A percentile compares a stretch with the other conserved stretches of the same genome.
phyloP scores from a whole-genome alignment of 2,888 invertebrate species.

The Tenthredo scrophulariae region DNA sequence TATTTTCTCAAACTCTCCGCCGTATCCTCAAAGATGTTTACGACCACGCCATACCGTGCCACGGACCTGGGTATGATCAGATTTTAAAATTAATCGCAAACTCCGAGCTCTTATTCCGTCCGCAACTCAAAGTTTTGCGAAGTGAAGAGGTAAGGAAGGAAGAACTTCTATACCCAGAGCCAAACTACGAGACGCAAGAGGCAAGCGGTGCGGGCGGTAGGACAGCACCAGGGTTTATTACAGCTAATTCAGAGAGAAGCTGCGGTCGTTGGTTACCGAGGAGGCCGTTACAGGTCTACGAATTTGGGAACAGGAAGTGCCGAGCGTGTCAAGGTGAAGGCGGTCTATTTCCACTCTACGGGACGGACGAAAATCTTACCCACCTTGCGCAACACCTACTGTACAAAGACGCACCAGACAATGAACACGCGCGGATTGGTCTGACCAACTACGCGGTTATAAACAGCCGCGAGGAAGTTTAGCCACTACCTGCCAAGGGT shows the following conservation, averaged over 20 bases:
- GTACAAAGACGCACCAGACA: constrained; percentile 9
- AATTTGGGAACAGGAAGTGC: constrained; percentile 29
- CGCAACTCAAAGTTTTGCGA: neutral
- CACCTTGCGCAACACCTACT: constrained; percentile 46
- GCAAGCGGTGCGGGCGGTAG: neutral
- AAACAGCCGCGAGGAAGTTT: constrained; percentile 9
- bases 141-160: neutral
- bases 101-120: constrained; percentile 11
- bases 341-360: constrained; percentile 7
- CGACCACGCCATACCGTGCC: neutral
- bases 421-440: constrained; percentile 39
- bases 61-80: constrained; percentile 7
- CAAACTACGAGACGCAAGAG: neutral
- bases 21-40: constrained; percentile 10
- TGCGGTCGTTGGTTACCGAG: constrained; percentile 45
- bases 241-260: constrained; percentile 49
- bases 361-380: constrained; percentile 22
- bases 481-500: constrained; percentile 44
- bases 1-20: neutral
- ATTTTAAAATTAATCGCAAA: constrained; percentile 44
- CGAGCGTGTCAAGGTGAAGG: constrained; percentile 39
- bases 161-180: neutral
- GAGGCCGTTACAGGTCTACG: constrained; percentile 39
- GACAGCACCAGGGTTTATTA: constrained; percentile 38
- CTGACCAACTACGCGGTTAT: constrained; percentile 29